Evolutionary conservation across 1,140 invertebrate species (phyloP).

Genomic region (Pristionchus pacificus): DNA sequence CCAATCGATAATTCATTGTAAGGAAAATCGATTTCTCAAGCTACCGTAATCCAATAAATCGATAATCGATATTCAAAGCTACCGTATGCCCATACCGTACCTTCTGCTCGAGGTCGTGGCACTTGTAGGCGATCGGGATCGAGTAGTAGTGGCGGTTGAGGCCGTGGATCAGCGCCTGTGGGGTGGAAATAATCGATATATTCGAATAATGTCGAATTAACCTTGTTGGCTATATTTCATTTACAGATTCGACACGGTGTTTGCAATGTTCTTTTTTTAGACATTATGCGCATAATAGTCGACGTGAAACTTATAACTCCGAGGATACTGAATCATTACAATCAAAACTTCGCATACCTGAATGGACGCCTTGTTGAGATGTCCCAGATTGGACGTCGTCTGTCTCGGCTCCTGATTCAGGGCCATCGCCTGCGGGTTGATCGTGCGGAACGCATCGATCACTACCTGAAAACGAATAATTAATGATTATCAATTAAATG

Average conservation of each 20-base stretch:
- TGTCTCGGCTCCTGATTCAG: constrained; percentile 95
- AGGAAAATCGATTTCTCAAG: constrained; percentile 1
- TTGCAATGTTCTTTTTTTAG: too few species aligned
- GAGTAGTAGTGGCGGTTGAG: constrained; percentile 98
- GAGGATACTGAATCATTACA: too few species aligned
- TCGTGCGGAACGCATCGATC: constrained; percentile 70
- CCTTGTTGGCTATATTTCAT: too few species aligned
- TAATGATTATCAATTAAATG: constrained; percentile 74
- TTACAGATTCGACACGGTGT: too few species aligned
- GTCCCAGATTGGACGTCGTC: constrained; percentile 96
- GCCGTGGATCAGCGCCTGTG: constrained; percentile 95
- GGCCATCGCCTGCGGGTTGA: constrained; percentile 99
- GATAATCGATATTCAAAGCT: background rate
- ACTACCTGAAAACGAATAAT: constrained; percentile 68
- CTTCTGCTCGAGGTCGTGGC: constrained; percentile 95
- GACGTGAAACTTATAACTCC: too few species aligned
- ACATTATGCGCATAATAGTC: too few species aligned
- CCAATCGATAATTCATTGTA: constrained; percentile 15
- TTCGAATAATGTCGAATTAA: too few species aligned
- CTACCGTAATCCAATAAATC: constrained; percentile 2
- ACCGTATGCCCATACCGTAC: constrained; percentile 42
- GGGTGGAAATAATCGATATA: too few species aligned
- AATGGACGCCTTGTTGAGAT: constrained; percentile 97
- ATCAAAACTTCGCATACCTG: constrained; percentile 7
- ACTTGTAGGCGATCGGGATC: constrained; percentile 98